These are phyloP conservation scores for Bradypodion pumilum DNA, from an alignment of 2,797 vertebrate species.

Conservation along the genomic window DNA sequence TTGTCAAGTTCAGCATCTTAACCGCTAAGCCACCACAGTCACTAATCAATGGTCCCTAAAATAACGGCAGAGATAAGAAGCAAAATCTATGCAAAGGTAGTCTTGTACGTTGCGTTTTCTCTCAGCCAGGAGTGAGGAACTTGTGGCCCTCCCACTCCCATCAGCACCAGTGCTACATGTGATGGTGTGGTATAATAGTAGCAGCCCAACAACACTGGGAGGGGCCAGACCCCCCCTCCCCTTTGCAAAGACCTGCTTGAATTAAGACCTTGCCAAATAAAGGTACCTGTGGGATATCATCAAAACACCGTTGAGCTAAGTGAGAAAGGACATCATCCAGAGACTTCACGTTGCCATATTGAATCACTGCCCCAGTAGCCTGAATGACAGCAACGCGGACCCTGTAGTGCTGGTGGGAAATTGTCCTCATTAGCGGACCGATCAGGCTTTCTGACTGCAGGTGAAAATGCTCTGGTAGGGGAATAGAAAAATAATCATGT, in stretches of 20 bases:
- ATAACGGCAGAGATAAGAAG: neutral
- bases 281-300: slow-evolving; percentile 89
- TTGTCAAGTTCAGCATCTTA: no score
- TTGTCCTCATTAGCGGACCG: slow-evolving; percentile 89
- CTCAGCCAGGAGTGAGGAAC: neutral
- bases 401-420: slow-evolving; percentile 91
- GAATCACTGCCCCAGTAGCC: slow-evolving; percentile 88
- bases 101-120: neutral
- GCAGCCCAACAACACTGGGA: neutral
- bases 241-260: neutral
- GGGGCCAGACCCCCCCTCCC: neutral
- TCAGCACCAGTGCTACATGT: neutral
- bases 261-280: neutral
- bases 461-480: slow-evolving; percentile 88
- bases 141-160: neutral
- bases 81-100: neutral
- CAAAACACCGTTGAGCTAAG: slow-evolving; percentile 93
- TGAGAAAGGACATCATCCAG: slow-evolving; percentile 92
- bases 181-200: neutral
- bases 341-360: slow-evolving; percentile 84
- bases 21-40: no score
- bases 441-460: slow-evolving; percentile 91
- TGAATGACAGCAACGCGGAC: slow-evolving; percentile 90
- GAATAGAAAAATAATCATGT: neutral
- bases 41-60: neutral